phyloP scores from a whole-genome alignment of 1,140 invertebrate genomes.

The Lycorma delicatula region DNA sequence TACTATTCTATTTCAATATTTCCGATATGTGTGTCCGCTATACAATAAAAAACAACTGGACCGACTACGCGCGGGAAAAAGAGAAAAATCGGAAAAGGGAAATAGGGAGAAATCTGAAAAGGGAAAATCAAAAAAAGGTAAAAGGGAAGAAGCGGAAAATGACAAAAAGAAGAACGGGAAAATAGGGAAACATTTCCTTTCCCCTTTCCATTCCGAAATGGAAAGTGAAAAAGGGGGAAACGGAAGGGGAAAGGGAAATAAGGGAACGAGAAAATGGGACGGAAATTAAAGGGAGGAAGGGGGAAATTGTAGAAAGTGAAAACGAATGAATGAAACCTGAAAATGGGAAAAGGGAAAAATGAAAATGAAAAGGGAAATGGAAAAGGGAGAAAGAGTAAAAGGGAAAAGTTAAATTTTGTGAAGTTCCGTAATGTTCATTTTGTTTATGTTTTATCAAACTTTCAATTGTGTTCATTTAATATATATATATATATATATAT shows the following conservation, averaged over 20 bases:
- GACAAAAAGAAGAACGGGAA: not conserved
- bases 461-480: too few species aligned
- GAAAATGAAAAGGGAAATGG: not conserved
- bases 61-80: not conserved
- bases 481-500: too few species aligned
- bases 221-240: slow-evolving; percentile 5
- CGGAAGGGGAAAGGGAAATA: slow-evolving; percentile 5
- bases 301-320: not conserved
- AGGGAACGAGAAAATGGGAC: not conserved
- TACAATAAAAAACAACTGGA: too few species aligned
- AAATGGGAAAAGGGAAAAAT: not conserved
- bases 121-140: not conserved
- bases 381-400: not conserved
- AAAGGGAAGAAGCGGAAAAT: not conserved
- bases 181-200: not conserved
- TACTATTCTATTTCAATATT: too few species aligned
- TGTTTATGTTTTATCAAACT: too few species aligned
- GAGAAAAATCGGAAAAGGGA: not conserved
- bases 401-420: too few species aligned
- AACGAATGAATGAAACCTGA: not conserved
- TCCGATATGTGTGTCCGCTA: too few species aligned
- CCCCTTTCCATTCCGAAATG: too few species aligned
- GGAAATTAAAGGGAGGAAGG: not conserved
- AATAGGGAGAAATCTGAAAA: not conserved
- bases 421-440: too few species aligned